Evolutionary conservation across 2,113 vertebrate genomes (phyloP), one percentile per base, ranked within the genome.

Genomic region (Campylorhamphus procurvoides): DNA sequence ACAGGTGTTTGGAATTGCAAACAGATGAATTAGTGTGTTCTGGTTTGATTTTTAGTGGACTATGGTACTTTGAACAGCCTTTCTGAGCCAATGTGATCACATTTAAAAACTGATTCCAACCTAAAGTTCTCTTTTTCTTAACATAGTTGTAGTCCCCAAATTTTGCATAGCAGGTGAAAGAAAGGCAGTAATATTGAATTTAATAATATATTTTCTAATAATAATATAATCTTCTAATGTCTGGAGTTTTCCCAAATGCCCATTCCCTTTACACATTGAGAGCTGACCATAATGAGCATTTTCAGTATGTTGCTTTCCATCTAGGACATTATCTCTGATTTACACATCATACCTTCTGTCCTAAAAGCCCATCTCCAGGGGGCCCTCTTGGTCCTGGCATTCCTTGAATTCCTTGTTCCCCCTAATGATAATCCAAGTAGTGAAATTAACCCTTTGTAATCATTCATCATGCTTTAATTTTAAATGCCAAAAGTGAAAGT

Each of bases 341-440:
- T 76, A 83, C 23, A 14, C 67, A 79, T 24, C 87, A 94, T 96
- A 99, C 99, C 98, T 99, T 99, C 46, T 98, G 88, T 58, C 99
- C 99, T 90, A 98, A 93, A 92, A 98, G 96, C 78, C 99, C 99
- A 68, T 99, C 98, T 94, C 99, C 99, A 89, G 97, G 92, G 66
- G 98, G 97, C 5, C 99, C 99, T 97, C 98, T 98, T 31, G 98
- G 98, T 83, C 99, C 99, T 83, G 98, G 98, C 93, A 99, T 97
- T 94, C 99, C 99, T 93, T 98, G 98, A 96, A 97, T 90, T 94
- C 99, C 99, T 93, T 98, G 98, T 91, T 98, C 98, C 71, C 99
- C 99, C 99, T 99, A 91, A 82, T 86, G 76, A 94, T 87, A 94
- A 96, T 84, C 64, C 85, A 79, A 37, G 62, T 53, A 95, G 58